Evolutionary conservation across 2,113 vertebrate genomes (phyloP), one percentile per base, ranked within the genome.

Genomic region (Menidia beryllina): DNA sequence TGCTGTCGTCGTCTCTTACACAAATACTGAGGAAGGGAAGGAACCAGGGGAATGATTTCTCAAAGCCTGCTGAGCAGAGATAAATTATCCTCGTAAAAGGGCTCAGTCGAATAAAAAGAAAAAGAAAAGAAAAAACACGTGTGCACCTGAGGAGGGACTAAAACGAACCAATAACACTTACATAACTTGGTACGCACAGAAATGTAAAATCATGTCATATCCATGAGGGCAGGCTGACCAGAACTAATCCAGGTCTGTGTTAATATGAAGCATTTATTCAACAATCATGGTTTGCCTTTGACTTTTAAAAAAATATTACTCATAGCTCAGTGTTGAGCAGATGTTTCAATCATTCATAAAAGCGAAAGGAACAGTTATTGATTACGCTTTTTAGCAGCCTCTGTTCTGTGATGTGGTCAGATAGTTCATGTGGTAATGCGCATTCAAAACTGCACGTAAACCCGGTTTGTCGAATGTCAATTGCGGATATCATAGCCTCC

Each of bases 161-260:
- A 30, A 20, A 52, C 45, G 55, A 80, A 83, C 85, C 80, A 85
- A 86, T 60, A 71, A 56, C 25, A 15, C 77, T 89, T 88, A 65
- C 76, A 59, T 80, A 84, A 88, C 58, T 30, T 74, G 36, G 75
- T 73, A 72, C 84, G 81, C 52, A 61, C 47, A 68, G 61, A 74
- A 54, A 81, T 78, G 60, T 72, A 59, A 82, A 83, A 79, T 70
- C 47, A 39, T 81, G 84, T 81, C 89, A 83, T 87, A 68, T 77
- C 78, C 83, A 83, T 84, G 78, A 90, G 85, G 56, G 90, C 87
- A 90, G 70, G 19, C 63, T 82, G 84, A 85, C 82, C 53, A 57
- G 19, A 75, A 64, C 59, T 79, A 82, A 88, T 89, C 68, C 20
- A 19, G 48, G 74, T 60, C 41, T 25, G 21, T 13, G 62, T 68